These are phyloP conservation scores for Nebria brevicollis DNA, from an alignment of 2,888 invertebrate species.

Conservation along the genomic window DNA sequence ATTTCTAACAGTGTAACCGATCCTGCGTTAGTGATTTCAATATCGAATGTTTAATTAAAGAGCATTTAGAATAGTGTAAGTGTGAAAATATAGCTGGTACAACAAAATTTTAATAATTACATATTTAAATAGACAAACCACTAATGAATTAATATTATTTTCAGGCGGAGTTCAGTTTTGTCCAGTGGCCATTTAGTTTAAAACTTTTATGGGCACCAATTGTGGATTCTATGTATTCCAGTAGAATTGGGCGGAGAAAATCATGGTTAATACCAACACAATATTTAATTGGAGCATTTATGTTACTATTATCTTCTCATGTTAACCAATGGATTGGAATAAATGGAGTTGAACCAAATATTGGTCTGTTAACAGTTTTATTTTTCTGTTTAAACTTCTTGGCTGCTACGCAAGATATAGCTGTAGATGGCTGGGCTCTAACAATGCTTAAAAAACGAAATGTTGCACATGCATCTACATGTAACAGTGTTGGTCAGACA, in stretches of 20 bases:
- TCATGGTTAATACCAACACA: slow-evolving; percentile 96
- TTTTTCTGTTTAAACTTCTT: slow-evolving; percentile 95
- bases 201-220: slow-evolving; percentile 99
- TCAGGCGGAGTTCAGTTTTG: slow-evolving; percentile 91
- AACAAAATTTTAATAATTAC: too few species aligned
- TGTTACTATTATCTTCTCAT: slow-evolving; percentile 84
- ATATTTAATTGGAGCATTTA: slow-evolving; percentile 88
- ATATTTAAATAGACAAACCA: too few species aligned
- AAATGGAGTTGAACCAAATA: slow-evolving; percentile 70
- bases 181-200: slow-evolving; percentile 90
- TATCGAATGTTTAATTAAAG: too few species aligned
- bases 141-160: slow-evolving; percentile 54
- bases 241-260: slow-evolving; percentile 90
- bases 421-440: slow-evolving; percentile 99
- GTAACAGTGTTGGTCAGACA: slow-evolving; percentile 98
- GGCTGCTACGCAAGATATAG: slow-evolving; percentile 99
- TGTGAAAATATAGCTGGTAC: too few species aligned
- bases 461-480: slow-evolving; percentile 98
- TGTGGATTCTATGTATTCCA: slow-evolving; percentile 90
- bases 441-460: slow-evolving; percentile 97
- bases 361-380: slow-evolving; percentile 80
- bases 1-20: too few species aligned
- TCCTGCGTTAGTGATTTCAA: too few species aligned
- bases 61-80: too few species aligned
- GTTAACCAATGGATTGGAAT: slow-evolving; percentile 83